Base-by-base conservation (phyloP, 2,797 vertebrate species). In the Salarias fasciatus region DNA sequence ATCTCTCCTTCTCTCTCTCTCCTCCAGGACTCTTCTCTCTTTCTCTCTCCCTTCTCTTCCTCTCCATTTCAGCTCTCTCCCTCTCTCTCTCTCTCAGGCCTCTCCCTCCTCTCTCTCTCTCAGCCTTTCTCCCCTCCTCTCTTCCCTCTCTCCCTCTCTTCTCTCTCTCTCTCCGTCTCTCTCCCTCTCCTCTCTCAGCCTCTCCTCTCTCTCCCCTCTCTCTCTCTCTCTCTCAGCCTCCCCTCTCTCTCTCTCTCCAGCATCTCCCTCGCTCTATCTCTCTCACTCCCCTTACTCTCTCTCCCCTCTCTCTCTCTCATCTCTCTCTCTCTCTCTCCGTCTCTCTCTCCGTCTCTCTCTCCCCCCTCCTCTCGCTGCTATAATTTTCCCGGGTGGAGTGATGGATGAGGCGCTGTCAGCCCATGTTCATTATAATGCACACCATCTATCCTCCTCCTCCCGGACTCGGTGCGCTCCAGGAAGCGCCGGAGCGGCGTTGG, bases 391-490 rank as follows among this genome's bases (percentile, higher is more conserved):
- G 89, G 92, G 81, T 84, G 92, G 86, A 89, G 93, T 95, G 95
- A 96, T 96, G 94, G 95, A 97, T 95, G 95, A 92, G 92, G 88
- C 76, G 76, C 92, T 96, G 95, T 94, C 95, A 95, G 90, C 86
- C 93, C 90, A 91, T 95, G 94, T 96, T 97, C 95, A 96, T 96
- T 96, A 94, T 94, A 95, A 95, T 95, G 93, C 95, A 94, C 93
- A 94, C 94, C 95, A 96, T 95, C 94, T 95, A 95, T 96, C 95
- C 94, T 94, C 94, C 92, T 92, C 93, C 78, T 87, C 90, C 33
- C 90, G 92, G 92, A 91, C 92, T 64, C 82, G 86, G 88, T 81
- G 89, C 92, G 93, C 95, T 90, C 63, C 92, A 94, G 95, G 90
- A 96, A 95, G 95, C 90, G 88, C 91, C 88, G 88, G 77, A 79